phyloP scores from a whole-genome alignment of 2,888 invertebrate species.

The Meghimatium bilineatum region DNA sequence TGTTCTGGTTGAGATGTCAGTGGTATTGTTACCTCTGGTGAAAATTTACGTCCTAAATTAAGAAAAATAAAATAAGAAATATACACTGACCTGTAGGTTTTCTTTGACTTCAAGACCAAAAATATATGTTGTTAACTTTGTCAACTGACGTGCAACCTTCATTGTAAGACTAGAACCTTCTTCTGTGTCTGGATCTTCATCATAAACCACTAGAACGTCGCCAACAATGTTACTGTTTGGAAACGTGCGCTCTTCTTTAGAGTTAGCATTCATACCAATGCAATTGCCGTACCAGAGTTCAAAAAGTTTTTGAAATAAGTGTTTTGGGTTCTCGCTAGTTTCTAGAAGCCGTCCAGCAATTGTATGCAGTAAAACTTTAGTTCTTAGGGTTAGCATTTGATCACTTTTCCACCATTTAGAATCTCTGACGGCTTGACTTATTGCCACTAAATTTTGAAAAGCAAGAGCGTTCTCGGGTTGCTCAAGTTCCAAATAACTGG shows the following conservation, averaged over 20 bases:
- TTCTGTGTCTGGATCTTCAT: neutral
- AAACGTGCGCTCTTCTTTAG: neutral
- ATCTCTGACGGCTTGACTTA: neutral
- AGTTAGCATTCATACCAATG: neutral
- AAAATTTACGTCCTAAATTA: too few species aligned
- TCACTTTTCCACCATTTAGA: neutral
- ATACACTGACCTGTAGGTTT: constrained; percentile 6
- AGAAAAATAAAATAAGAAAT: neutral
- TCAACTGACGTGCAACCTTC: neutral
- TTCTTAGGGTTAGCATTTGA: neutral
- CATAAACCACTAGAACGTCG: neutral
- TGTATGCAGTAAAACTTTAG: neutral
- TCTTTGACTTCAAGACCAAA: constrained; percentile 21
- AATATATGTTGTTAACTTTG: neutral
- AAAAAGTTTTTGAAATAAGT: constrained; percentile 20
- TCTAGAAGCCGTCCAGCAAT: neutral
- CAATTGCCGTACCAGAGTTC: neutral
- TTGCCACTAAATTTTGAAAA: neutral
- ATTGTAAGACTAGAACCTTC: neutral
- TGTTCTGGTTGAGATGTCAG: too few species aligned
- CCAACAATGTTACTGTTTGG: neutral
- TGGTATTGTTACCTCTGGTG: too few species aligned
- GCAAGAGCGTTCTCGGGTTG: constrained; percentile 26
- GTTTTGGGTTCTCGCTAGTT: neutral
- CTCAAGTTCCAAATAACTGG: neutral